Conservation (phyloP, 2,888 invertebrate genomes). For the Plagodis dolabraria region DNA sequence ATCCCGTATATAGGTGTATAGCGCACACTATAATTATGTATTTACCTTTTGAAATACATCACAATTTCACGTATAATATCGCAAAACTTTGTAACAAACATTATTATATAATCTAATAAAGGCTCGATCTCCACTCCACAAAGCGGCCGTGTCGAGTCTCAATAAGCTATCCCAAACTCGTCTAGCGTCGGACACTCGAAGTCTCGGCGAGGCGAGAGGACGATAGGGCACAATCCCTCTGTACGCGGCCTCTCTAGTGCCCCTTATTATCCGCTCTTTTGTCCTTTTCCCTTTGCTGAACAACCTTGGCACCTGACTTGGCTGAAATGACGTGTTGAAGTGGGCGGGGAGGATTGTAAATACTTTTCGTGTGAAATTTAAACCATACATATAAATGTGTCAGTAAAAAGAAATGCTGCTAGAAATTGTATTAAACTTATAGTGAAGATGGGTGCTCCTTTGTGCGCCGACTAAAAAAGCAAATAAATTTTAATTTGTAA, state of each 20-base stretch:
- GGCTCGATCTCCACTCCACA: conserved; percentile 22
- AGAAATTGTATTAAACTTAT: too few species aligned
- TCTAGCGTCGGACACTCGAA: conserved; percentile 47
- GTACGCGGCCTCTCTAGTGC: conserved; percentile 55
- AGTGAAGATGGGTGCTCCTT: too few species aligned
- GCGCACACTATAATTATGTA: too few species aligned
- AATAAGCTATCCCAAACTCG: conserved; percentile 44
- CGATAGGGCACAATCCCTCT: conserved; percentile 71
- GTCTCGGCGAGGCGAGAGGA: conserved; percentile 46
- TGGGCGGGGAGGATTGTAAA: conserved; percentile 17
- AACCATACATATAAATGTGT: too few species aligned
- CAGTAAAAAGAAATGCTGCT: too few species aligned
- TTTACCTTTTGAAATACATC: too few species aligned
- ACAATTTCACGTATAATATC: too few species aligned
- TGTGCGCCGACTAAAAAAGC: too few species aligned
- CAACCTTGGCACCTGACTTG: conserved; percentile 60
- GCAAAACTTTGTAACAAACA: too few species aligned
- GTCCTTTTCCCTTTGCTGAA: conserved; percentile 55
- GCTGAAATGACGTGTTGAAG: conserved; percentile 36
- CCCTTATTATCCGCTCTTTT: conserved; percentile 66
- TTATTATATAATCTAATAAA: conserved; percentile 13
- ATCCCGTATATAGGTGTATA: too few species aligned
- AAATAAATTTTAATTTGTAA: too few species aligned
- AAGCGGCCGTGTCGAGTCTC: conserved; percentile 36
- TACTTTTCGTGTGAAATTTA: conserved; percentile 12